Evolutionary conservation across 2,888 invertebrate species (phyloP), one percentile per base, ranked within the genome.

Genomic region (Lithophane leautieri): DNA sequence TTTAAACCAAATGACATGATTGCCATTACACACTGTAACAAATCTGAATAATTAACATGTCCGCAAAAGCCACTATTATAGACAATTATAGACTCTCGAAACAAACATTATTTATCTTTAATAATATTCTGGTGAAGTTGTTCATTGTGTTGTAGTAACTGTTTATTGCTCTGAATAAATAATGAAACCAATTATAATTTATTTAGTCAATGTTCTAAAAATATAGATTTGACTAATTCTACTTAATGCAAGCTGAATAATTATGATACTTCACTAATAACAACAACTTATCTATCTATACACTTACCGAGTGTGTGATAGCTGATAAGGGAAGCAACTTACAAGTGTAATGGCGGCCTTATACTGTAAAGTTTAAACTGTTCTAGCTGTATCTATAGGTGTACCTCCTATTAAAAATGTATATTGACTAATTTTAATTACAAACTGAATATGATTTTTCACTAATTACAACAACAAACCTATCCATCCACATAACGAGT

Each of bases 111-210:
- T 52, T 22, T 42, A 14, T 4, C 11, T 67, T 19, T 28, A 56
- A 40, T 40, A 47, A 25, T 47, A 40, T 11, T 28, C 47, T 47
- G 40, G 40, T 56, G 25, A 58, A 75, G 25, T 47, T 73, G 47
- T n/a, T 28, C 19, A 56, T 44, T 72, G 12, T 44, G n/a, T 56
- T 25, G 25, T 28, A 8, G 7, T 56, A 63, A 63, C 76, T 40
- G 54, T 47, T 40, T 22, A 74, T 62, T 77, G 52, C 22, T 44
- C 42, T 42, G 42, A 52, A 60, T 52, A 52, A 60, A 61, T 25
- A 44, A 16, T 52, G 25, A 52, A 4, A n/a, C 28, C 25, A 60
- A 50, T 52, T 78, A 75, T 75, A 28, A 14, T 68, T 78, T 56
- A n/a, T 67, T 50, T 56, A 66, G 25, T 78, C 19, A 28, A 6